Conservation (phyloP, 1,140 invertebrate species). For the Colletes gigas region DNA sequence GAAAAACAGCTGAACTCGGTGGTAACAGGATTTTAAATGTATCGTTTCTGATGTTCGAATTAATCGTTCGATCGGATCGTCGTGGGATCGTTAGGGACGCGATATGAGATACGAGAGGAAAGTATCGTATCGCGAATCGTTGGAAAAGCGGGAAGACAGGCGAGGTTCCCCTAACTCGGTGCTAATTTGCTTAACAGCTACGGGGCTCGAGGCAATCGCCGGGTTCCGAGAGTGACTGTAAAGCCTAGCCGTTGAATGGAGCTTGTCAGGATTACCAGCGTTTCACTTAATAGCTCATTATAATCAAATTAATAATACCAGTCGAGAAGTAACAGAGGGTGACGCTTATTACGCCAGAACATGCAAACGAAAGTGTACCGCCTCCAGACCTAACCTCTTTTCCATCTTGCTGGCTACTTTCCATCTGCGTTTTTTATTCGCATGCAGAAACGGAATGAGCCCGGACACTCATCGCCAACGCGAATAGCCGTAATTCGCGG, state of each 20-base stretch:
- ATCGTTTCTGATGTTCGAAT: background rate
- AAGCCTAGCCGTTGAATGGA: slow-evolving; percentile 69
- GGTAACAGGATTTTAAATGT: too few relatives aligned
- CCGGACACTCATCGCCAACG: background rate
- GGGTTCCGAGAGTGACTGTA: slow-evolving; percentile 60
- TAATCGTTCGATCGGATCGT: background rate
- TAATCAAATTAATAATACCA: slow-evolving; percentile 77
- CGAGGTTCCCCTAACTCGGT: slow-evolving; percentile 42
- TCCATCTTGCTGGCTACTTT: slow-evolving; percentile 15
- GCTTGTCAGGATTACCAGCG: slow-evolving; percentile 73
- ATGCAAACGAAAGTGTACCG: slow-evolving; percentile 66
- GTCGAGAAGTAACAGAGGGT: slow-evolving; percentile 51
- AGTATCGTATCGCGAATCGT: background rate
- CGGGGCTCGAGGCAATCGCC: slow-evolving; percentile 52
- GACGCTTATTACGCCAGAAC: slow-evolving; percentile 71
- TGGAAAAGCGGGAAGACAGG: slow-evolving; percentile 43
- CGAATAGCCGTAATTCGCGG: background rate
- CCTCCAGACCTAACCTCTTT: slow-evolving; percentile 37
- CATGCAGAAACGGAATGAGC: background rate
- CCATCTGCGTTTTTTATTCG: slow-evolving; percentile 4
- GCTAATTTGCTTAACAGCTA: slow-evolving; percentile 73
- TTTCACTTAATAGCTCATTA: slow-evolving; percentile 78
- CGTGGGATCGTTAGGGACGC: background rate
- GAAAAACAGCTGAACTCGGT: too few relatives aligned
- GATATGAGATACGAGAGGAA: background rate